These are phyloP conservation scores for Lucilia sericata DNA, from an alignment of 1,140 invertebrate species.

Conservation along the genomic window DNA sequence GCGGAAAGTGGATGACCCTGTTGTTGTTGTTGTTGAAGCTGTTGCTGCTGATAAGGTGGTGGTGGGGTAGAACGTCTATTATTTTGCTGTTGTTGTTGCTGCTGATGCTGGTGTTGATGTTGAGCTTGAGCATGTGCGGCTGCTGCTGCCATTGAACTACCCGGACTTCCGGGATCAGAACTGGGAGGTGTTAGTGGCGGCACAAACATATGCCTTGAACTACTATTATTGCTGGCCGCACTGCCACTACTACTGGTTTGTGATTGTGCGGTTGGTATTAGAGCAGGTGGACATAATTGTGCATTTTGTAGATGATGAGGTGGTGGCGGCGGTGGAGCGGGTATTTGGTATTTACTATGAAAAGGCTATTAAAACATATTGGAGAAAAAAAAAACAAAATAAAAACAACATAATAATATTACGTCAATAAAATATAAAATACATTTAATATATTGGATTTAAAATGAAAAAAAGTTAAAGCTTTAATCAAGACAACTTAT, in stretches of 20 bases:
- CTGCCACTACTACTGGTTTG: slow-evolving; percentile 45
- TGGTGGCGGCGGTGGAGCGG: slow-evolving; percentile 64
- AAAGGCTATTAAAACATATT: slow-evolving; percentile 60
- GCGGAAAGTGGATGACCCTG: slow-evolving; percentile 60
- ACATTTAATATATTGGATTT: neutral
- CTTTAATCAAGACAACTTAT: neutral
- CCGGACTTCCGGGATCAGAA: slow-evolving; percentile 84
- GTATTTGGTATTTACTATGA: slow-evolving; percentile 68
- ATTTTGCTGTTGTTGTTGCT: slow-evolving; percentile 51
- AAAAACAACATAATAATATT: slow-evolving; percentile 34
- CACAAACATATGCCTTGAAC: slow-evolving; percentile 76
- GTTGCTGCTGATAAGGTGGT: slow-evolving; percentile 67
- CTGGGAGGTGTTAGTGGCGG: slow-evolving; percentile 85
- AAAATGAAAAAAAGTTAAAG: neutral
- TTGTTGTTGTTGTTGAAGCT: slow-evolving; percentile 47
- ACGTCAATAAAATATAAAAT: neutral
- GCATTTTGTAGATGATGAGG: slow-evolving; percentile 58
- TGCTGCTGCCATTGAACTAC: slow-evolving; percentile 69
- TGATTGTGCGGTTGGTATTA: slow-evolving; percentile 54
- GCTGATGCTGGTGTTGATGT: slow-evolving; percentile 61
- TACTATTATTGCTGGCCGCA: neutral
- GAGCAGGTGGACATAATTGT: slow-evolving; percentile 63
- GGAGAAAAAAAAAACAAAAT: slow-evolving; percentile 4
- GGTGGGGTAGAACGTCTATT: slow-evolving; percentile 68
- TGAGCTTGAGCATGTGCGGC: slow-evolving; percentile 64